Base-by-base conservation (phyloP, 2,888 invertebrate genomes). In the Scaeva pyrastri region DNA sequence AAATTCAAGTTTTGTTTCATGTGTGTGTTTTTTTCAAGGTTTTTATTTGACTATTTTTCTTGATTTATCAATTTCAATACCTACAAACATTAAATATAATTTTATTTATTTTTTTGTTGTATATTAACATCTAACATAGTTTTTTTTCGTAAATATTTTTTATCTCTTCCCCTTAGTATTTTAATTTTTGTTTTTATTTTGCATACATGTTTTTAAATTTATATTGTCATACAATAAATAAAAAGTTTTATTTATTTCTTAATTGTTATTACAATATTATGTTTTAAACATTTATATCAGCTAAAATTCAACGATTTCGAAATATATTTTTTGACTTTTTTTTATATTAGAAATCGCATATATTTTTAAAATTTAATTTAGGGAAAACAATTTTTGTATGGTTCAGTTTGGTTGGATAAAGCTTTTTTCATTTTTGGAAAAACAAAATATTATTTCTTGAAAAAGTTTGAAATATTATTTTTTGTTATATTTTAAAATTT, bases 221-320 rank as follows among this genome's bases (percentile, higher is more conserved):
- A 82, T 86, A 86, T 86, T 86, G 86, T 86, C 86, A 82, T 74
- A 86, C 82, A 82, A 86, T 86, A 82, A 80, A 85, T 80, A 76
- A 86, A 48, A 71, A 50, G 11, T 36, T 68, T 52, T 50, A 48
- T 70, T 76, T 76, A 50, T 68, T 58, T 12, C 19, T 52, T 62
- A 11, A 70, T 48, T 73, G 39, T 72, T 45, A 5, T 64, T 60
- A 79, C 60, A 45, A 12, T 52, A 64, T 77, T 77, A 78, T 78
- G 74, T 86, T 82, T 82, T 11, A 60, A 86, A 82, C 82, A 81
- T 74, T 76, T 64, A 72, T 79, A 62, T 70, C 70, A 79, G 48
- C 70, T 77, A 23, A 73, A 86, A 70, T 52, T 58, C 41, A 60
- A 76, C 58, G 45, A 64, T 76, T 85, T 74, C 16, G 39, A 60